phyloP scores from a whole-genome alignment of 2,113 vertebrate species.

The Pica pica region DNA sequence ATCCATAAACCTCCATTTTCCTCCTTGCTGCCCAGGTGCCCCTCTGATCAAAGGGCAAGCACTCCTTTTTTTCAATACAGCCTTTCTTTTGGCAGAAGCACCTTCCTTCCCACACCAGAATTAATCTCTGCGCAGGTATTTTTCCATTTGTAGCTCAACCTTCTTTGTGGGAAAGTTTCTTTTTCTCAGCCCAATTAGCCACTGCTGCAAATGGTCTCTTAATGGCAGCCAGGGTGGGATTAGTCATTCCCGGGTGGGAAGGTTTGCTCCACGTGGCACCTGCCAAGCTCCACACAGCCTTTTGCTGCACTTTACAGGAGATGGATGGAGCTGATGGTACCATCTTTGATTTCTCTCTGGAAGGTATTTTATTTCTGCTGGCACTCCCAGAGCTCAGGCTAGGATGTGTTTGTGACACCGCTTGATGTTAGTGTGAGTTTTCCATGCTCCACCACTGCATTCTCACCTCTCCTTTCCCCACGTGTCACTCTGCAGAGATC shows the following conservation, averaged over 20 bases:
- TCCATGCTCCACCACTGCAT: not conserved
- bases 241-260: not conserved
- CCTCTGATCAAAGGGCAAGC: not conserved
- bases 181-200: not conserved
- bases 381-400: not conserved
- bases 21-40: not conserved
- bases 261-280: not conserved
- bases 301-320: not conserved
- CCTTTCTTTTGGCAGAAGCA: not conserved
- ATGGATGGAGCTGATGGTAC: not conserved
- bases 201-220: not conserved
- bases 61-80: not conserved
- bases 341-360: not conserved
- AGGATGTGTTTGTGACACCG: not conserved
- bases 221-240: constrained; percentile 10
- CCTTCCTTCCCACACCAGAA: not conserved
- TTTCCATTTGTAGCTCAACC: not conserved
- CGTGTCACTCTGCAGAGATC: not conserved
- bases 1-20: not conserved
- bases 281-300: not conserved
- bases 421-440: not conserved
- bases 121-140: not conserved
- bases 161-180: constrained; percentile 15
- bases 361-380: constrained; percentile 35
- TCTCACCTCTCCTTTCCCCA: not conserved